Conservation (phyloP, 2,797 vertebrate species). For the Enteromius afrohamiltoni region DNA sequence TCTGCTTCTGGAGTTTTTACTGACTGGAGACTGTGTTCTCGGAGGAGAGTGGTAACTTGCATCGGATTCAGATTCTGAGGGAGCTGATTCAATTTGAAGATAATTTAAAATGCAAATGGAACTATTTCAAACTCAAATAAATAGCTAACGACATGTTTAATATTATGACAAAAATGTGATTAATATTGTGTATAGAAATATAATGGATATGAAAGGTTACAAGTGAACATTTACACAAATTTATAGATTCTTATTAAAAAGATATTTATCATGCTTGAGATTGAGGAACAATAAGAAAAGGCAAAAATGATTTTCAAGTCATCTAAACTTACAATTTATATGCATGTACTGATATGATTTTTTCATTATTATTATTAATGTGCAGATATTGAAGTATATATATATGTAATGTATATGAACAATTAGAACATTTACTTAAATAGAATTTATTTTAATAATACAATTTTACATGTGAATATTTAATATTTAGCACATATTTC, state of each 20-base stretch:
- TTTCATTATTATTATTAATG: too few species aligned
- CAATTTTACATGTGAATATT: not conserved
- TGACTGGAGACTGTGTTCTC: conserved; percentile 59
- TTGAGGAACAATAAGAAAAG: not conserved
- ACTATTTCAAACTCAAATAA: not conserved
- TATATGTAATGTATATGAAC: not conserved
- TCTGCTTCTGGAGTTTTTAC: conserved; percentile 49
- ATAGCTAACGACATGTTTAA: not conserved
- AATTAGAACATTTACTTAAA: not conserved
- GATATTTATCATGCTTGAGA: not conserved
- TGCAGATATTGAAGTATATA: not conserved
- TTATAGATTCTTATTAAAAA: not conserved
- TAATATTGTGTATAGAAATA: not conserved
- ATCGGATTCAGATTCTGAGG: conserved; percentile 76
- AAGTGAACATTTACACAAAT: not conserved
- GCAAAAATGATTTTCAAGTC: not conserved
- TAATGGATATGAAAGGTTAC: not conserved
- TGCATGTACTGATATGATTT: not conserved
- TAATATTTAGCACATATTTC: not conserved
- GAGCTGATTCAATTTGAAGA: conserved; percentile 8
- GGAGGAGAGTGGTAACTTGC: conserved; percentile 71
- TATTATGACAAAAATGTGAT: not conserved
- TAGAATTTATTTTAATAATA: not conserved
- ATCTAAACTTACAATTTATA: not conserved
- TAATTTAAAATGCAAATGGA: not conserved